phyloP scores from a whole-genome alignment of 2,797 vertebrate species.

The Toxotes lorentzi region DNA sequence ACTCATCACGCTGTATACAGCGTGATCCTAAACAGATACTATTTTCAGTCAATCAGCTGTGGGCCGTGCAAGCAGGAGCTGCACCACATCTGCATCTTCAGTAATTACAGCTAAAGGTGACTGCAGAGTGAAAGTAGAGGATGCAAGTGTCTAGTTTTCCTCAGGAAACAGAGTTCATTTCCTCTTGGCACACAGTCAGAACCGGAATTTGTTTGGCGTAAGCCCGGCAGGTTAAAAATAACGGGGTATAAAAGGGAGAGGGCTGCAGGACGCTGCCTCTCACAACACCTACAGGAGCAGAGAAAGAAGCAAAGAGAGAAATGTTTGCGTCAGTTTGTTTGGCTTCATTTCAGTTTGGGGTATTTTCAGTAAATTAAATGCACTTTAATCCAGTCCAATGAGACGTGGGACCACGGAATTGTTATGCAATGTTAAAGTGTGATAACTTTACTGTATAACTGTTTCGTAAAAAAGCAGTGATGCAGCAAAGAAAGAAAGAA shows the following conservation, averaged over 20 bases:
- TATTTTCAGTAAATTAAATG: slow-evolving; percentile 2
- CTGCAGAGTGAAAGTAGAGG: slow-evolving; percentile 76
- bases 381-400: neutral
- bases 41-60: neutral
- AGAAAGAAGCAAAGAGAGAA: neutral
- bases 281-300: slow-evolving; percentile 61
- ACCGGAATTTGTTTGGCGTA: slow-evolving; percentile 90
- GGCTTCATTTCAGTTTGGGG: neutral
- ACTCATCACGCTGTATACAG: neutral
- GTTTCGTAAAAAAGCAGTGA: neutral
- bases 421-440: neutral
- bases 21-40: neutral
- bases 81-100: slow-evolving; percentile 26
- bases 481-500: too few relatives aligned
- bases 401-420: neutral
- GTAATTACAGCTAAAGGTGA: slow-evolving; percentile 32
- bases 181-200: slow-evolving; percentile 87
- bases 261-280: slow-evolving; percentile 41
- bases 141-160: slow-evolving; percentile 75
- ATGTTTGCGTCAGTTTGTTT: neutral
- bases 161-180: slow-evolving; percentile 93
- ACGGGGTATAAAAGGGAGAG: slow-evolving; percentile 86
- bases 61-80: neutral
- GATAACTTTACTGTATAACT: neutral
- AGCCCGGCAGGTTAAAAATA: slow-evolving; percentile 89